These are phyloP conservation scores for Euura lappo DNA, from an alignment of 1,140 invertebrate genomes.

Conservation along the genomic window DNA sequence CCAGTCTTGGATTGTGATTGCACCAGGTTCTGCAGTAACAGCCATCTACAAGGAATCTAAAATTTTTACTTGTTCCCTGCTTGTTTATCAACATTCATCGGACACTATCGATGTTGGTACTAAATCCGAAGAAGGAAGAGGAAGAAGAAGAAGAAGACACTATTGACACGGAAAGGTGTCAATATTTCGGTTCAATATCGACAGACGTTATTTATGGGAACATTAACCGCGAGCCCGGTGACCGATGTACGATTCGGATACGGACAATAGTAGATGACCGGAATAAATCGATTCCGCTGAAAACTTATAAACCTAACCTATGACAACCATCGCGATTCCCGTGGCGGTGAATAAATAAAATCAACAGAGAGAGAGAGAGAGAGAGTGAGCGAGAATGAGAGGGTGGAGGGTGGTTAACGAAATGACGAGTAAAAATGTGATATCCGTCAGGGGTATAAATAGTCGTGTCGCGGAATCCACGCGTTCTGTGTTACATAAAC, in stretches of 20 bases:
- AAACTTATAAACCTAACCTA: background rate
- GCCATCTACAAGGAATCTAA: background rate
- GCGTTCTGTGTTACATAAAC: constrained; percentile 5
- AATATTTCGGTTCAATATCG: no score
- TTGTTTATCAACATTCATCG: no score
- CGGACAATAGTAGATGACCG: background rate
- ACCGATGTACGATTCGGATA: no score
- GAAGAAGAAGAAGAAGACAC: no score
- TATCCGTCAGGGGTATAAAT: constrained; percentile 4
- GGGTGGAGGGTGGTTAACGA: background rate
- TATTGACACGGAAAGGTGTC: no score
- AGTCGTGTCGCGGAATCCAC: background rate
- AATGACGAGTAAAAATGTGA: background rate
- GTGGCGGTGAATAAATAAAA: background rate
- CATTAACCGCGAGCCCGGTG: no score
- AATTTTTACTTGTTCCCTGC: no score
- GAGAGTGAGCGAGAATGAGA: background rate
- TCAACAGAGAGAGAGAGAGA: background rate
- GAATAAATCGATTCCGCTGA: background rate
- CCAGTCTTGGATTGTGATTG: constrained; percentile 1
- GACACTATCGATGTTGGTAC: no score
- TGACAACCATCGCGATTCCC: background rate
- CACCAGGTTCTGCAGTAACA: constrained; percentile 12
- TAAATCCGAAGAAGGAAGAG: no score
- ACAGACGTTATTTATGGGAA: no score